Conservation (phyloP, 2,888 invertebrate genomes). For the Lasioglossum marginatum region DNA sequence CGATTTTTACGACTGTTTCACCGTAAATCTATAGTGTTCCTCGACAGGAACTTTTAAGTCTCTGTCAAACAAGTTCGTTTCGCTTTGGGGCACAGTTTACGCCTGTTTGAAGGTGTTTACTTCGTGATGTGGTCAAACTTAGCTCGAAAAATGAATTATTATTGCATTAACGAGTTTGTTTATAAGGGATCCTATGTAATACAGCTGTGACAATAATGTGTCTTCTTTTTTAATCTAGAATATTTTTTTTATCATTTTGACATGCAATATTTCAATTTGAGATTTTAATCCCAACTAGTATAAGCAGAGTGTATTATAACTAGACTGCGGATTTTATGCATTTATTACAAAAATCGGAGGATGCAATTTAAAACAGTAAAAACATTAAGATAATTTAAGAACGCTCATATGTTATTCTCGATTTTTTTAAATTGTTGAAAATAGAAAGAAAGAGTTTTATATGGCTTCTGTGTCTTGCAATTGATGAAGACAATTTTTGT, state of each 20-base stretch:
- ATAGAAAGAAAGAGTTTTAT: no score
- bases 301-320: neutral
- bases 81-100: neutral
- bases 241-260: neutral
- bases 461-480: no score
- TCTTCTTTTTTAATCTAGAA: neutral
- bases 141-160: neutral
- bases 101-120: neutral
- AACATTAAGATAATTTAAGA: no score
- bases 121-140: neutral
- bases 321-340: no score
- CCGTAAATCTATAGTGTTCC: neutral
- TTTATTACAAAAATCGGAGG: no score
- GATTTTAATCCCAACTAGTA: no score
- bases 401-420: no score
- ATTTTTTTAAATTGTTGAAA: no score
- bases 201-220: neutral
- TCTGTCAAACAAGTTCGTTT: neutral
- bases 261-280: neutral
- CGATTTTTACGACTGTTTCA: constrained; percentile 2
- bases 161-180: neutral
- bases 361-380: no score
- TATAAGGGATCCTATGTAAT: neutral
- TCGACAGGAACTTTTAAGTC: neutral
- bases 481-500: no score